phyloP scores from a whole-genome alignment of 2,888 invertebrate genomes.

The Coleophora deauratella region DNA sequence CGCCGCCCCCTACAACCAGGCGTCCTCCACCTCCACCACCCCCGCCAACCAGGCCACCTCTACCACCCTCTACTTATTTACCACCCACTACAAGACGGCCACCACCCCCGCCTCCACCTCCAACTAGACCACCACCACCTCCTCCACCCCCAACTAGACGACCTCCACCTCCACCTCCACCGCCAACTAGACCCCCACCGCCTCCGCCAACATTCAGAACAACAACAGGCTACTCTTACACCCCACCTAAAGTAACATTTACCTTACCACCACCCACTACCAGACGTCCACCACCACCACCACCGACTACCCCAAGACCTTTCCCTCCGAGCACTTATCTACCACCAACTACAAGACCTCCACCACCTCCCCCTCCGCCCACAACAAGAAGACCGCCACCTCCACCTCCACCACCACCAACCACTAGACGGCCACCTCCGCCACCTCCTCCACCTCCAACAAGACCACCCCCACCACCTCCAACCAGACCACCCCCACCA shows the following conservation, averaged over 20 bases:
- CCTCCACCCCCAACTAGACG: slow-evolving; percentile 12
- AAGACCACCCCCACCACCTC: slow-evolving; percentile 9
- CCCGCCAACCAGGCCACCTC: slow-evolving; percentile 13
- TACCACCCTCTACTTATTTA: slow-evolving; percentile 11
- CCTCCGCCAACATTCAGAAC: slow-evolving; percentile 11
- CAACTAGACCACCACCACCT: slow-evolving; percentile 17
- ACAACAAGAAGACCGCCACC: slow-evolving; percentile 13
- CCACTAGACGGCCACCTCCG: slow-evolving; percentile 16
- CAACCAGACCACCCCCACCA: slow-evolving; percentile 12
- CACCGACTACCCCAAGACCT: slow-evolving; percentile 10
- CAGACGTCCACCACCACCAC: slow-evolving; percentile 15
- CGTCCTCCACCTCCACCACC: slow-evolving; percentile 15
- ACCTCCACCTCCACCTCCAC: slow-evolving; percentile 17
- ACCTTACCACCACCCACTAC: slow-evolving; percentile 18
- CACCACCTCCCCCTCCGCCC: slow-evolving; percentile 15
- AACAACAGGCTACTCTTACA: slow-evolving; percentile 16
- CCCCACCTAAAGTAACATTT: slow-evolving; percentile 7
- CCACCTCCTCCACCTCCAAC: slow-evolving; percentile 7
- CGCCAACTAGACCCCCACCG: slow-evolving; percentile 9
- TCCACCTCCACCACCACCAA: slow-evolving; percentile 21
- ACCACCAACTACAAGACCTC: slow-evolving; percentile 19
- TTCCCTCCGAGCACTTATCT: slow-evolving; percentile 21
- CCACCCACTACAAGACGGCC: neutral
- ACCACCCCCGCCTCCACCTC: slow-evolving; percentile 2
- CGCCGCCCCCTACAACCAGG: slow-evolving; percentile 16